Conservation (phyloP, 2,888 invertebrate genomes). For the Dryobotodes eremita region DNA sequence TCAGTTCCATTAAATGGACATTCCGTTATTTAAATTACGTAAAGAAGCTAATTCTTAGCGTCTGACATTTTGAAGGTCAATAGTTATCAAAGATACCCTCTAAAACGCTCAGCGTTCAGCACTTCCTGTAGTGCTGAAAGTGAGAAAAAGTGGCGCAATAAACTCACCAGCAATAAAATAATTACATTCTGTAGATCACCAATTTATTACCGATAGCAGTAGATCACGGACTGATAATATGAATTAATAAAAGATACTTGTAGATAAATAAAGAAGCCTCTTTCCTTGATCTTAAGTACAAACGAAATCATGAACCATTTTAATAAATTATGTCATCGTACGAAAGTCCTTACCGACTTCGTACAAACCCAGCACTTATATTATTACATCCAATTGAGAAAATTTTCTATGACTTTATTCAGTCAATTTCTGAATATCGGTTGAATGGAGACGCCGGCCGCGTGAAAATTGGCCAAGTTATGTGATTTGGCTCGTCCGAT, state of each 20-base stretch:
- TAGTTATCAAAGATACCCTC: no score
- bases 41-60: no score
- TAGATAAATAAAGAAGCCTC: not conserved
- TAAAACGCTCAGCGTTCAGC: no score
- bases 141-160: no score
- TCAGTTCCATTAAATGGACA: no score
- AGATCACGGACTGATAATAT: not conserved
- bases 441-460: not conserved
- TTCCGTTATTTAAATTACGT: no score
- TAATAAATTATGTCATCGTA: not conserved
- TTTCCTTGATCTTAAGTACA: not conserved
- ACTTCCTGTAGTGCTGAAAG: no score
- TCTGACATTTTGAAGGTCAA: no score
- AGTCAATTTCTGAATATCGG: not conserved
- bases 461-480: conserved; percentile 17
- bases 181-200: no score
- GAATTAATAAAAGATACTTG: not conserved
- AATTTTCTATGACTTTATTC: conserved; percentile 14
- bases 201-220: not conserved
- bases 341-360: not conserved
- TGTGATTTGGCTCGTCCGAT: not conserved
- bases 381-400: not conserved
- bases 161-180: no score
- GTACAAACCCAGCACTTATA: not conserved
- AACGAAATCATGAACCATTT: not conserved